A percentile compares a stretch with the other conserved stretches of the same genome.
Conservation (phyloP, 2,888 invertebrate genomes). For the Ichneumoninae sp. region DNA sequence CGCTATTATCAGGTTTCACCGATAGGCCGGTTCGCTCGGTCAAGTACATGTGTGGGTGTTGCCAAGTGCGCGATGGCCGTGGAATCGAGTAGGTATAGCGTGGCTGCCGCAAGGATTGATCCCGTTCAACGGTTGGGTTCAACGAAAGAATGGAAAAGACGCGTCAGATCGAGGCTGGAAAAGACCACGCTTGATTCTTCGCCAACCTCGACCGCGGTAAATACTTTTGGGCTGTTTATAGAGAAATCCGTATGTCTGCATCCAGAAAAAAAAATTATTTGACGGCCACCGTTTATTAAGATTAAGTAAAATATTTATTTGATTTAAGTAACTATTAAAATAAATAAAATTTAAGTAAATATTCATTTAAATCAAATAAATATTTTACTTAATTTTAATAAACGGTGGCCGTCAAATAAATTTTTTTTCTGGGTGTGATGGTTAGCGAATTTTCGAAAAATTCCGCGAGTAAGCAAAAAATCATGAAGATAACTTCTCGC, state of each 20-base stretch:
- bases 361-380: no score
- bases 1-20: slow-evolving; percentile 70
- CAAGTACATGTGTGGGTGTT: slow-evolving; percentile 14
- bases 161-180: neutral
- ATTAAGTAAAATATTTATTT: no score
- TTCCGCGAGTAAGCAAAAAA: neutral
- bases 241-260: neutral
- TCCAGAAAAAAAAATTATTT: no score
- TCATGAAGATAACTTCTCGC: neutral
- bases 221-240: neutral
- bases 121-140: neutral
- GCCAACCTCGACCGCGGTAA: neutral
- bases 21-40: slow-evolving; percentile 59
- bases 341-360: no score
- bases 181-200: neutral
- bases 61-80: neutral
- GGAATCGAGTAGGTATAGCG: slow-evolving; percentile 23
- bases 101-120: neutral
- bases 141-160: neutral
- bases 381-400: no score
- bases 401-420: no score
- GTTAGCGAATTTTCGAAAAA: no score
- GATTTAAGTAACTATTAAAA: no score
- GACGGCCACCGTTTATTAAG: no score
- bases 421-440: no score